Conservation (phyloP, 2,113 vertebrate species). For the Mixornis gularis region DNA sequence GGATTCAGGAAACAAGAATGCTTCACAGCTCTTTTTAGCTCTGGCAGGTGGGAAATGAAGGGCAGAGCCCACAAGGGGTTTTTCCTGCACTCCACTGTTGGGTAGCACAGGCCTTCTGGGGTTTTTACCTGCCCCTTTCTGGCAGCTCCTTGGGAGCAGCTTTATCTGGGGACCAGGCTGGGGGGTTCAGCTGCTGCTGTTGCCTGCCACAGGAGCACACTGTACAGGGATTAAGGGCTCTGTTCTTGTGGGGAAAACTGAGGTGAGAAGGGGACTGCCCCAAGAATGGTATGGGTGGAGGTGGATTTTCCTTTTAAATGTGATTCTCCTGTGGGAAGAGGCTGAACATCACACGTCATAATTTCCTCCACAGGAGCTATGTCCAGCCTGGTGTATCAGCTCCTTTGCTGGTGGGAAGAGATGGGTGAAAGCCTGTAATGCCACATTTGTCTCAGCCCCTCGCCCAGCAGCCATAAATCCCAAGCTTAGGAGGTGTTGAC, state of each 20-base stretch:
- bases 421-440: rapidly evolving
- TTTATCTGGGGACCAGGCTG: neutral
- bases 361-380: neutral
- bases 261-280: neutral
- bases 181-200: neutral
- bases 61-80: neutral
- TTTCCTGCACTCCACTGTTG: rapidly evolving
- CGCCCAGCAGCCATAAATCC: neutral
- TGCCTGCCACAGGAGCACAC: neutral
- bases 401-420: neutral
- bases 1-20: neutral
- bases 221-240: neutral
- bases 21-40: neutral
- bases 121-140: neutral
- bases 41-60: neutral
- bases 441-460: neutral
- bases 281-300: neutral
- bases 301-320: neutral
- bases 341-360: rapidly evolving
- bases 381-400: rapidly evolving
- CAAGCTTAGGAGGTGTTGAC: neutral
- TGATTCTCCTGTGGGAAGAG: neutral
- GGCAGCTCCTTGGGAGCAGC: neutral
- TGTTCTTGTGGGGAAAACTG: neutral
- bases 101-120: neutral